Base-by-base conservation (phyloP, 1,140 invertebrate species). In the Yoshiicerus persimilis region DNA sequence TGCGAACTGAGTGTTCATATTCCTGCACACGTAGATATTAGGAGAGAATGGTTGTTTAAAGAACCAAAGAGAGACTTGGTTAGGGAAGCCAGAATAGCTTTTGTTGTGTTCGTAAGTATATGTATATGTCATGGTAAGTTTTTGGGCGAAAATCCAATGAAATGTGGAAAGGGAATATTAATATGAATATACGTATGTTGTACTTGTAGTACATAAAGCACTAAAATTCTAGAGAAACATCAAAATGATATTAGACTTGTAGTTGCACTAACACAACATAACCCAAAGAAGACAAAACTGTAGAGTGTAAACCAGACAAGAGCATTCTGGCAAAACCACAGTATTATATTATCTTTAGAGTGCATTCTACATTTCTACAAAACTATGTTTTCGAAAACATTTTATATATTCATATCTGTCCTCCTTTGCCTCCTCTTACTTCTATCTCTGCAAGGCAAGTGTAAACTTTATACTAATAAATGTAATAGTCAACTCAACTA, bases 251-350 rank as follows among this genome's bases (percentile, higher is more conserved):
- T 80, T 80, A 80, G 75, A 32, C 75, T 80, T 27, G 25, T 30
- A 70, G 41, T 9, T 4, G 32, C 32, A n/a, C n/a, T n/a, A 23
- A 36, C 11, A 77, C n/a, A 77, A 38, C 16, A 34, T 36, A 80
- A 80, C 34, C 2, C n/a, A 80, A 80, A 38, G 75, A 80, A n/a
- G 25, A 16, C 62, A n/a, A 66, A 23, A 66, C 62, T n/a, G n/a
- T n/a, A n/a, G n/a, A n/a, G n/a, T n/a, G n/a, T 23, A 66, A 32
- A 80, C 34, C 16, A 80, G 75, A 38, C 34, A 20, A 80, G 75
- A 80, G 27, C 75, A 80, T 32, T n/a, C 75, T 80, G 75, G 27
- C 75, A 80, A 80, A 80, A 80, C 75, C 75, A 80, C 75, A 80
- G 11, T 80, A 80, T 80, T 80, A 20, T 80, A 80, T 80, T 34